phyloP scores from a whole-genome alignment of 2,113 vertebrate genomes.

The Prinia subflava region DNA sequence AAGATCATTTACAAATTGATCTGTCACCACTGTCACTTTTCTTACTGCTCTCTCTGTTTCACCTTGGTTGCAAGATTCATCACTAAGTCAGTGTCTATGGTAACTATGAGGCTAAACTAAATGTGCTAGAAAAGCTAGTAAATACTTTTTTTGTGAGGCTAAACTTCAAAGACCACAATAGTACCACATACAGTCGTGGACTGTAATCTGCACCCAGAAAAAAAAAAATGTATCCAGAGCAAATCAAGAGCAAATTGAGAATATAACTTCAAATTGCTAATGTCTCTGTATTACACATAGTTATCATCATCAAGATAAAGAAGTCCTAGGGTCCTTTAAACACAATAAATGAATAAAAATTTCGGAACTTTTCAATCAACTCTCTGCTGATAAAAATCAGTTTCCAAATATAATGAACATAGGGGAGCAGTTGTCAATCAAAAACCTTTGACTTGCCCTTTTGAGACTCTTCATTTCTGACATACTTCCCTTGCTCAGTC shows the following conservation, averaged over 20 bases:
- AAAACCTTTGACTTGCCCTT: neutral
- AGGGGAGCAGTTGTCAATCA: neutral
- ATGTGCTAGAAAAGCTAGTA: neutral
- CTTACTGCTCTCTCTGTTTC: neutral
- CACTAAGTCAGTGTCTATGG: neutral
- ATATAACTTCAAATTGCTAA: neutral
- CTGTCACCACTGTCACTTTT: neutral
- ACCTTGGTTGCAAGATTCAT: neutral
- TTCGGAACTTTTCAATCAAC: neutral
- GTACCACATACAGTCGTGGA: neutral
- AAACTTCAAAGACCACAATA: neutral
- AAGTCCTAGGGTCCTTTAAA: neutral
- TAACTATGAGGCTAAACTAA: neutral
- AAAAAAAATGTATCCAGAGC: neutral
- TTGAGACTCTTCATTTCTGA: neutral
- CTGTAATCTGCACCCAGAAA: neutral
- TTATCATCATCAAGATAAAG: neutral
- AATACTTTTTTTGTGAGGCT: neutral
- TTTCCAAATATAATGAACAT: neutral
- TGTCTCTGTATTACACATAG: neutral
- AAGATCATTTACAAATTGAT: neutral
- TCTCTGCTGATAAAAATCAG: neutral
- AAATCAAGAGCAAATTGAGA: neutral
- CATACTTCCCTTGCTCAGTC: neutral
- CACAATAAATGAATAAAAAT: neutral